These are phyloP conservation scores for Leptinotarsa lineolata DNA, from an alignment of 1,140 invertebrate genomes.

Conservation along the genomic window DNA sequence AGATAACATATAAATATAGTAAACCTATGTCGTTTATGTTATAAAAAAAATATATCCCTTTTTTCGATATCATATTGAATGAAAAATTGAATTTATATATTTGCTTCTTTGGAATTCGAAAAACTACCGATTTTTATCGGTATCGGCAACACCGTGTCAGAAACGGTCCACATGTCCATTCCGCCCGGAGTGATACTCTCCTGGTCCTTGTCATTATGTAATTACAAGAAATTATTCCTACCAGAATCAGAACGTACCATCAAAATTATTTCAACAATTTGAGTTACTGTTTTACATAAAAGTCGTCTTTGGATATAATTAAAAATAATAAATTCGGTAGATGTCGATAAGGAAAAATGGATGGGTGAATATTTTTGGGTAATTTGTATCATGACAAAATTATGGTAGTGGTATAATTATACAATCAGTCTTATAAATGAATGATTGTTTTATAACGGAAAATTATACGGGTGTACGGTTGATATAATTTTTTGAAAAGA, in stretches of 20 bases:
- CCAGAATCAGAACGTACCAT: slow-evolving; percentile 15
- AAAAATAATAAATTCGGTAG: slow-evolving; percentile 10
- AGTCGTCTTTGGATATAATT: slow-evolving; percentile 6
- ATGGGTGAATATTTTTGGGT: slow-evolving; percentile 5
- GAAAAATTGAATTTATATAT: too few species aligned
- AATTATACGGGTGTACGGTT: neutral
- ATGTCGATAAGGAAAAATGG: slow-evolving; percentile 1
- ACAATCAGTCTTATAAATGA: neutral
- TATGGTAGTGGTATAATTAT: slow-evolving; percentile 6
- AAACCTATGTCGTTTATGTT: too few species aligned
- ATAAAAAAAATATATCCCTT: too few species aligned
- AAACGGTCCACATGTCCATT: slow-evolving; percentile 14
- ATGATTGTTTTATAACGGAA: neutral
- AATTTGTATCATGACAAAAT: neutral
- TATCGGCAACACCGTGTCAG: neutral
- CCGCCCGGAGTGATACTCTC: neutral
- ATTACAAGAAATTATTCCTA: slow-evolving; percentile 17
- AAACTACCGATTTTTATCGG: too few species aligned
- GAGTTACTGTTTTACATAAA: slow-evolving; percentile 19
- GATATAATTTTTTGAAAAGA: too few species aligned
- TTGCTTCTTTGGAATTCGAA: too few species aligned
- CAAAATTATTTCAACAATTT: slow-evolving; percentile 11
- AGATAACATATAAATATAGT: too few species aligned
- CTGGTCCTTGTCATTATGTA: slow-evolving; percentile 20
- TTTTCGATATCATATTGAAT: too few species aligned